Conservation (phyloP, 2,797 vertebrate genomes). For the Leptodactylus fallax region DNA sequence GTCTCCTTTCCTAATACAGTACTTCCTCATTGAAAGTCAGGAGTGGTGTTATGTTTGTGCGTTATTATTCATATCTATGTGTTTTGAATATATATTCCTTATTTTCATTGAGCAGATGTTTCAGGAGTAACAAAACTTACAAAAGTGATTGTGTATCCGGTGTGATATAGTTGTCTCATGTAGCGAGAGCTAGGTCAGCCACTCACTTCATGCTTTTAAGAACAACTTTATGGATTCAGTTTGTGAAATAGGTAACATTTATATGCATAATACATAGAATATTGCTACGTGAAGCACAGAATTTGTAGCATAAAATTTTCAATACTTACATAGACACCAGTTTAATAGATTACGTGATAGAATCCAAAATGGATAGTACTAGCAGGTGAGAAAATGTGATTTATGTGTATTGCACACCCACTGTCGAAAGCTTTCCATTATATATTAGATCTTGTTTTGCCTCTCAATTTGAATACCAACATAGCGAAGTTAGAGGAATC, state of each 20-base stretch:
- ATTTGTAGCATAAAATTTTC: neutral
- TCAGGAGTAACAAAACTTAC: neutral
- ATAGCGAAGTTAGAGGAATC: neutral
- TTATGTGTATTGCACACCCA: neutral
- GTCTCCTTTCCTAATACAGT: neutral
- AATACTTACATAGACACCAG: neutral
- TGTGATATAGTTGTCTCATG: neutral
- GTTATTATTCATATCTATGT: neutral
- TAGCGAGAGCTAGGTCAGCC: neutral
- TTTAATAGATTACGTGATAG: neutral
- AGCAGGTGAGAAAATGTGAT: neutral
- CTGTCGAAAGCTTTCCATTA: neutral
- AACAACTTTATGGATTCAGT: neutral
- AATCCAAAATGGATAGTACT: neutral
- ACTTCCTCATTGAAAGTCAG: neutral
- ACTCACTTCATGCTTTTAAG: neutral
- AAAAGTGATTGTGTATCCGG: neutral
- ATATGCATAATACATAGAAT: constrained; percentile 17
- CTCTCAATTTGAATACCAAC: neutral
- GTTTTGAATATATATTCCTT: neutral
- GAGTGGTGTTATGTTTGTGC: too few species aligned
- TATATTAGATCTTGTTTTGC: neutral
- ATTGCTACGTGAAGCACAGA: neutral
- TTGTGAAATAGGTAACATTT: neutral
- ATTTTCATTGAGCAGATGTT: neutral